Conservation (phyloP, 2,888 invertebrate genomes). For the Limnephilus auricula region DNA sequence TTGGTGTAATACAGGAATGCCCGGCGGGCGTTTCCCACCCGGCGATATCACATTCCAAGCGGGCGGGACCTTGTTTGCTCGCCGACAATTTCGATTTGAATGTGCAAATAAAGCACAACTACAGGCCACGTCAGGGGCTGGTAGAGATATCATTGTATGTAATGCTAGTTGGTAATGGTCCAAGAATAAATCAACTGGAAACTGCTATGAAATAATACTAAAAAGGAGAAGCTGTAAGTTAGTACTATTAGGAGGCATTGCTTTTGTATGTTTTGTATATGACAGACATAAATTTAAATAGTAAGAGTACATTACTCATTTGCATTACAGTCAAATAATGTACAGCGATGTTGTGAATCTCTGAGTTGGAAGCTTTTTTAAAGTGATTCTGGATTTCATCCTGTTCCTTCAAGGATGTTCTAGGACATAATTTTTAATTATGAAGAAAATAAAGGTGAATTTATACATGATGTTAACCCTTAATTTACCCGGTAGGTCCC, state of each 20-base stretch:
- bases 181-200: background rate
- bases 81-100: constrained; percentile 65
- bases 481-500: too few relatives aligned
- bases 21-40: background rate
- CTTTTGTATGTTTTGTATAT: background rate
- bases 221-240: background rate
- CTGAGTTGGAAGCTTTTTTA: too few relatives aligned
- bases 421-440: too few relatives aligned
- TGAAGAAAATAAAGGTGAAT: too few relatives aligned
- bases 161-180: constrained; percentile 10
- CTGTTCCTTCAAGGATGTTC: too few relatives aligned
- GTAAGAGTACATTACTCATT: background rate
- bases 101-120: constrained; percentile 61
- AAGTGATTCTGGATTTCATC: too few relatives aligned
- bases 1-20: background rate
- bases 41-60: constrained; percentile 52
- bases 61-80: constrained; percentile 61
- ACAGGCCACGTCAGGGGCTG: background rate
- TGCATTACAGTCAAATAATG: too few relatives aligned
- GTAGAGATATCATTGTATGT: background rate
- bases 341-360: too few relatives aligned
- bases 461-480: too few relatives aligned
- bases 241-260: background rate
- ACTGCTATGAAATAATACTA: background rate
- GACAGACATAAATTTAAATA: background rate